Percentiles rank a stretch among this genome's conserved stretches.
These are phyloP conservation scores for Quadroppia sp. DNA, from an alignment of 2,888 invertebrate species.

Conservation along the genomic window DNA sequence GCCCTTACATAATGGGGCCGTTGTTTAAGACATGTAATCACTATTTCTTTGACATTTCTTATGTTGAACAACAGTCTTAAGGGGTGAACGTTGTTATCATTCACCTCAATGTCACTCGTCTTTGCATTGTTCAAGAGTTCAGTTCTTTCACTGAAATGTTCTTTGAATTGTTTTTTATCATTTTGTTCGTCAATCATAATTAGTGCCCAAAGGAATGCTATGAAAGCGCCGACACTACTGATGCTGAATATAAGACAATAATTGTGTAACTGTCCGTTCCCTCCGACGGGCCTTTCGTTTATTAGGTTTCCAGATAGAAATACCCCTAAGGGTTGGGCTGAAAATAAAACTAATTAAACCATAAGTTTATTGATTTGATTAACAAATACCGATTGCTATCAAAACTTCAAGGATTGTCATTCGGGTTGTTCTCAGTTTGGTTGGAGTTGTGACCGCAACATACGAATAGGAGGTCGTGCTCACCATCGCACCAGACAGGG, in stretches of 20 bases:
- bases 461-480: neutral
- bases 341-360: neutral
- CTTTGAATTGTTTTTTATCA: neutral
- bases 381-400: neutral
- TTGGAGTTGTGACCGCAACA: slow-evolving; percentile 7
- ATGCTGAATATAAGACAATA: neutral
- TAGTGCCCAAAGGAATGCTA: slow-evolving; percentile 9
- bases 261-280: slow-evolving; percentile 12
- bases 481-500: slow-evolving; percentile 6
- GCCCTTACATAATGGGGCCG: neutral
- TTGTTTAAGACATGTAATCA: neutral
- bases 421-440: neutral
- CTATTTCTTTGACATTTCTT: slow-evolving; percentile 15
- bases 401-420: slow-evolving; percentile 12
- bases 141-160: neutral
- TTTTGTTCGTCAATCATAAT: slow-evolving; percentile 6
- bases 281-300: neutral
- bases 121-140: neutral
- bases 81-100: neutral
- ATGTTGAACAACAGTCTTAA: slow-evolving; percentile 15
- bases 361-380: neutral
- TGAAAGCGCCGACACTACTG: neutral
- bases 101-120: neutral
- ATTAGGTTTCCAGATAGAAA: neutral
- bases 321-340: slow-evolving; percentile 5